phyloP scores from a whole-genome alignment of 2,113 vertebrate species.

The Toxotes chatareus region DNA sequence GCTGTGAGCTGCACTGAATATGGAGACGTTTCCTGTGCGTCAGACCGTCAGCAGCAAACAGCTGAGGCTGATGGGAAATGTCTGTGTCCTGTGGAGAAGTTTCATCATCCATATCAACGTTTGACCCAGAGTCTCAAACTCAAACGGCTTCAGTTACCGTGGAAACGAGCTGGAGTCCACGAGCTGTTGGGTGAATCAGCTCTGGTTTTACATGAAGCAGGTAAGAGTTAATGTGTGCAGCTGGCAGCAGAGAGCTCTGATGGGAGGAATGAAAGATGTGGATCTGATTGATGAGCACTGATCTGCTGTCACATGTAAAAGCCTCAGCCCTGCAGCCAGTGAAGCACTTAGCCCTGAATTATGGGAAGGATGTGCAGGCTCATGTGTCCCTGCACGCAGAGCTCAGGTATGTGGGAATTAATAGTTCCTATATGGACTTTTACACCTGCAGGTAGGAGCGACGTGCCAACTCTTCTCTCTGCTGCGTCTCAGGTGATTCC shows the following conservation, averaged over 20 bases:
- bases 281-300: background rate
- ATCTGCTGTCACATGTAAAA: slow-evolving; percentile 15
- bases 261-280: background rate
- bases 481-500: too few relatives aligned
- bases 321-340: slow-evolving; percentile 17
- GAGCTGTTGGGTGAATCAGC: too few relatives aligned
- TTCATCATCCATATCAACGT: too few relatives aligned
- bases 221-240: background rate
- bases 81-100: too few relatives aligned
- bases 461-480: background rate
- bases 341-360: background rate
- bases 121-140: too few relatives aligned
- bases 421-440: background rate
- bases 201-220: too few relatives aligned
- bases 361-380: background rate
- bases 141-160: too few relatives aligned
- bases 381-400: slow-evolving; percentile 15
- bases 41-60: too few relatives aligned
- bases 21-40: too few relatives aligned
- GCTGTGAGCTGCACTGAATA: too few relatives aligned
- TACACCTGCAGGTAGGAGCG: slow-evolving; percentile 1
- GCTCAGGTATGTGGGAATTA: background rate
- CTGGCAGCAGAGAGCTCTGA: background rate
- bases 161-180: too few relatives aligned
- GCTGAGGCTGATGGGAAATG: too few relatives aligned